Base-by-base conservation (phyloP, 1,140 invertebrate genomes). In the Amyelois transitella region DNA sequence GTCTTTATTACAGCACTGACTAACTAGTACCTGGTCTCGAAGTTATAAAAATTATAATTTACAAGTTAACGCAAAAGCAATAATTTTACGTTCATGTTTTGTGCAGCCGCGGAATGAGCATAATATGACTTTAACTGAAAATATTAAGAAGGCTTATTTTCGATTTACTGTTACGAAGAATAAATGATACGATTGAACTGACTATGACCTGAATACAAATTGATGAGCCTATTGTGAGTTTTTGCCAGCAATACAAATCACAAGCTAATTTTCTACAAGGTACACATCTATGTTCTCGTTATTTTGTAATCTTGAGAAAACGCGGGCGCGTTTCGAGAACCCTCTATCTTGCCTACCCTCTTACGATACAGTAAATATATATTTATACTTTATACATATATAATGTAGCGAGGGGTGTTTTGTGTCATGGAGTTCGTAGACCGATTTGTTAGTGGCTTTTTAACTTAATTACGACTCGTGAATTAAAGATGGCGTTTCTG, bases 291-390 rank as follows among this genome's bases (percentile, higher is more conserved):
- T 8, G 6, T 14, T 38, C 6, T 14, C 32, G 1, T 38, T 38
- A 38, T 38, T 38, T 38, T 38, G 32, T 0, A 38, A 38, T 38
- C 32, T 38, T 84, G 82, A 86, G 82, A 88, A 87, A 88, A 83
- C 84, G 79, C 78, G 78, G 78, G 81, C 77, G 78, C 72, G 78
- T 69, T 75, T 77, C 75, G 62, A 69, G 69, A 63, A 69, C 71
- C 75, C 74, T 77, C 81, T 81, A 82, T 79, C 75, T 75, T 73
- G 76, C 77, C 69, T 58, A 62, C 71, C 66, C 64, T 68, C 55
- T 38, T 38, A 38, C 32, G 32, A 38, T 38, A 38, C 32, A 38
- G 8, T 7, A 20, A 21, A 20, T 48, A 48, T 47, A 47, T 20
- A 6, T 48, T 21, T 14, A 21, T 21, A 48, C 18, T 19, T 45